These are phyloP conservation scores for Harpalus rubripes DNA, from an alignment of 2,888 invertebrate genomes.

Conservation along the genomic window DNA sequence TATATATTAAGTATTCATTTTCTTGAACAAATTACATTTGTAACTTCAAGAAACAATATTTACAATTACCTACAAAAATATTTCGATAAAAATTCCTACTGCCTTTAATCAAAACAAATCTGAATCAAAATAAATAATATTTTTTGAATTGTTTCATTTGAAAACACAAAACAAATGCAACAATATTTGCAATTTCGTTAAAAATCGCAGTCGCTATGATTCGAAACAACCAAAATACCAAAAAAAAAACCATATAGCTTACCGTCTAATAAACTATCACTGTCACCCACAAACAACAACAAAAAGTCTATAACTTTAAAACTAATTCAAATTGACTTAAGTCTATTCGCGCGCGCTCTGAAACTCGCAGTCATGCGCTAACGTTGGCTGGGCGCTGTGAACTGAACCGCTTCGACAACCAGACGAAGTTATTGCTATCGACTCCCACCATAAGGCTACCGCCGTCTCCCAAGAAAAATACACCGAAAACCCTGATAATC, in stretches of 20 bases:
- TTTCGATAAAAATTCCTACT: too few species aligned
- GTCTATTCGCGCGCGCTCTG: conserved; percentile 50
- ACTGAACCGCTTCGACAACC: conserved; percentile 47
- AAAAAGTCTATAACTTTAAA: not conserved
- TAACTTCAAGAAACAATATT: too few species aligned
- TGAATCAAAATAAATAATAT: too few species aligned
- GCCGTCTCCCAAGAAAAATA: conserved; percentile 50
- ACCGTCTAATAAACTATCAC: not conserved
- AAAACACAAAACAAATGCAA: not conserved
- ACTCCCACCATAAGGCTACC: conserved; percentile 62
- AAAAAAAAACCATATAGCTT: not conserved
- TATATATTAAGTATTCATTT: too few species aligned
- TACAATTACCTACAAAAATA: too few species aligned
- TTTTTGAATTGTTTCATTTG: too few species aligned
- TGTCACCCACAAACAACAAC: not conserved
- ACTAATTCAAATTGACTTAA: conserved; percentile 15
- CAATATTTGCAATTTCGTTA: too few species aligned
- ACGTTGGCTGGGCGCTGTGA: conserved; percentile 33
- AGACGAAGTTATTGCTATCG: conserved; percentile 63
- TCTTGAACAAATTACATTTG: too few species aligned
- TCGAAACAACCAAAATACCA: not conserved
- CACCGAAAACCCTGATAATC: conserved; percentile 63
- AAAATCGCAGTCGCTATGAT: too few species aligned
- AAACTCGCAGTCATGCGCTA: conserved; percentile 54
- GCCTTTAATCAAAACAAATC: too few species aligned